Evolutionary conservation across 1,140 invertebrate species (phyloP).

Genomic region (Cyclargus thomasi): DNA sequence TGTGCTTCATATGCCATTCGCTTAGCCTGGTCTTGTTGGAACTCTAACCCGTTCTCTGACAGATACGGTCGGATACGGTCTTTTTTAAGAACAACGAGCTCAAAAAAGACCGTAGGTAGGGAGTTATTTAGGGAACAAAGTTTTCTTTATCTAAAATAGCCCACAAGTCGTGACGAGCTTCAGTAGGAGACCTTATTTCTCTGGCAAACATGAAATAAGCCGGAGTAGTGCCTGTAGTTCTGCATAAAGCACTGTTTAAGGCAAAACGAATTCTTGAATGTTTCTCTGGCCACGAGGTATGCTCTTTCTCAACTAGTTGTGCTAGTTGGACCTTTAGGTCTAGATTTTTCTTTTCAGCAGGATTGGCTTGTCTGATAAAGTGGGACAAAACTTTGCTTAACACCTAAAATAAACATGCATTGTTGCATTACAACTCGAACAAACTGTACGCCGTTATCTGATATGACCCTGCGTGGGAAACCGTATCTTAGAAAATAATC

Average conservation of each 20-base stretch:
- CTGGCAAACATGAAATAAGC: neutral
- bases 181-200: neutral
- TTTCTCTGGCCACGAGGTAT: conserved; percentile 32
- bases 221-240: too few relatives aligned
- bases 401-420: conserved; percentile 21
- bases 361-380: conserved; percentile 22
- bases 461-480: conserved; percentile 18
- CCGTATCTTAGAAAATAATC: conserved; percentile 31
- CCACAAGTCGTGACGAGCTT: neutral
- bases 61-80: too few relatives aligned
- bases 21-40: too few relatives aligned
- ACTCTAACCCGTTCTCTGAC: too few relatives aligned
- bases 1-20: neutral
- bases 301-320: conserved; percentile 44
- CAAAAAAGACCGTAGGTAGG: too few relatives aligned
- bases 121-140: too few relatives aligned
- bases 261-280: neutral
- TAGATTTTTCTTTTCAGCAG: conserved; percentile 59
- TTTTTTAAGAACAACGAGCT: too few relatives aligned
- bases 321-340: conserved; percentile 56
- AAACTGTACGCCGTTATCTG: conserved; percentile 41
- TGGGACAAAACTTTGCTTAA: conserved; percentile 36
- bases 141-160: too few relatives aligned
- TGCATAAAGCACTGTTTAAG: too few relatives aligned
- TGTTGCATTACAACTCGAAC: conserved; percentile 33